Percentiles rank a stretch among this genome's conserved stretches.
Evolutionary conservation across 1,140 invertebrate species (phyloP).

Genomic region (Chelonus insularis): DNA sequence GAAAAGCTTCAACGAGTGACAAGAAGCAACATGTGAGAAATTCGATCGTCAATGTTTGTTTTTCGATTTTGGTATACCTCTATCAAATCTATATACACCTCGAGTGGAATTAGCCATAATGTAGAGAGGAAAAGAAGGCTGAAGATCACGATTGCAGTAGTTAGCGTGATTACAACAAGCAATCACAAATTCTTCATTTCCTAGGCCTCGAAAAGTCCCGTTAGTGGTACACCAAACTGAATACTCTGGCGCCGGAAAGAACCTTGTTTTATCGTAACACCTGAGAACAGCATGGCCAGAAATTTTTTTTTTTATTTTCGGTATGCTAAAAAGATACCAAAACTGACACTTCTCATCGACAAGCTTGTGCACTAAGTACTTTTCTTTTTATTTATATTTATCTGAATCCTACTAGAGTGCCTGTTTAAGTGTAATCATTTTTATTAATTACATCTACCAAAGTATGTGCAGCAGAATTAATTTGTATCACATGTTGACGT

Average conservation of each 20-base stretch:
- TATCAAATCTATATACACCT: conserved; percentile 28
- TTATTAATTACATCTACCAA: too few relatives aligned
- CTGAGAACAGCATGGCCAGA: conserved; percentile 51
- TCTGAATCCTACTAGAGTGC: too few relatives aligned
- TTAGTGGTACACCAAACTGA: conserved; percentile 57
- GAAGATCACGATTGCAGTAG: conserved; percentile 65
- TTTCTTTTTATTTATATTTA: too few relatives aligned
- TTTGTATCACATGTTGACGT: too few relatives aligned
- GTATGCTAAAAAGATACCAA: not conserved
- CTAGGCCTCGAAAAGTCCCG: conserved; percentile 46
- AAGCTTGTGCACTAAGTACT: too few relatives aligned
- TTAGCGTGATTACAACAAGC: conserved; percentile 64
- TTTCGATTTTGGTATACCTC: conserved; percentile 18
- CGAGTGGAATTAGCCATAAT: conserved; percentile 44
- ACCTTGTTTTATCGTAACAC: conserved; percentile 60
- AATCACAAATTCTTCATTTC: conserved; percentile 50
- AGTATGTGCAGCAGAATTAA: too few relatives aligned
- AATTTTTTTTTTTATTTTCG: not conserved
- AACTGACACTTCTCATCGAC: not conserved
- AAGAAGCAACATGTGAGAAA: conserved; percentile 11
- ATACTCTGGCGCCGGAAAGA: conserved; percentile 59
- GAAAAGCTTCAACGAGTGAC: conserved; percentile 21
- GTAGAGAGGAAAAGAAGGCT: conserved; percentile 49
- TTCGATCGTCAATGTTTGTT: not conserved
- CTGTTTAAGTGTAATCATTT: too few relatives aligned